phyloP scores from a whole-genome alignment of 2,113 vertebrate genomes.

The Vidua macroura region DNA sequence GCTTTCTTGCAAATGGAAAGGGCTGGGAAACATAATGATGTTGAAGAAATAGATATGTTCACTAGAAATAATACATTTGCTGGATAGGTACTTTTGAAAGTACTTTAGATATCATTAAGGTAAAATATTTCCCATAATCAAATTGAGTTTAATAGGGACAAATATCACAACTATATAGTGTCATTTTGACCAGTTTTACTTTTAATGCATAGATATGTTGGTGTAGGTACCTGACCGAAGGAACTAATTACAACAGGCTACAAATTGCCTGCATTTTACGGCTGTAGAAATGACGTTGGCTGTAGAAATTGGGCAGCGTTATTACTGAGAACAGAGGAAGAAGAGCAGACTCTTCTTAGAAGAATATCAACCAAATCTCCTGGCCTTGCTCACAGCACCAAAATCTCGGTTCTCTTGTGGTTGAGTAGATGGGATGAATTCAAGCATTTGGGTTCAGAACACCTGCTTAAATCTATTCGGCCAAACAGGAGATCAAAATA shows the following conservation, averaged over 20 bases:
- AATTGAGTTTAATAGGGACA: neutral
- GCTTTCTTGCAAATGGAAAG: neutral
- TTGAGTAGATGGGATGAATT: neutral
- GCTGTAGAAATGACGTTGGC: neutral
- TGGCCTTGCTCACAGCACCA: neutral
- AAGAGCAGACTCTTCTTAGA: neutral
- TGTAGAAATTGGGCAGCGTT: neutral
- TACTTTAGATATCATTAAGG: neutral
- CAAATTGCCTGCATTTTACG: neutral
- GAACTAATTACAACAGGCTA: neutral
- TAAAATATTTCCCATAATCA: neutral
- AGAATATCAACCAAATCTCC: neutral
- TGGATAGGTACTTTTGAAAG: neutral
- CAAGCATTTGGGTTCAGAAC: neutral
- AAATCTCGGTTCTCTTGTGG: neutral
- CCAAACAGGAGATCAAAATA: neutral
- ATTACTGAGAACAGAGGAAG: neutral
- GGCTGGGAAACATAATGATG: neutral
- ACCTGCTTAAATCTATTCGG: neutral
- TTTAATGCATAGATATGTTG: neutral
- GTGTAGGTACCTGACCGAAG: neutral
- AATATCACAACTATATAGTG: neutral
- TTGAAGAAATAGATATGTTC: neutral
- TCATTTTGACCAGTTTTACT: neutral
- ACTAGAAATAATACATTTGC: neutral